These are phyloP conservation scores for Orientallactaga sibirica DNA, from an alignment of 2,797 vertebrate genomes.

Conservation along the genomic window DNA sequence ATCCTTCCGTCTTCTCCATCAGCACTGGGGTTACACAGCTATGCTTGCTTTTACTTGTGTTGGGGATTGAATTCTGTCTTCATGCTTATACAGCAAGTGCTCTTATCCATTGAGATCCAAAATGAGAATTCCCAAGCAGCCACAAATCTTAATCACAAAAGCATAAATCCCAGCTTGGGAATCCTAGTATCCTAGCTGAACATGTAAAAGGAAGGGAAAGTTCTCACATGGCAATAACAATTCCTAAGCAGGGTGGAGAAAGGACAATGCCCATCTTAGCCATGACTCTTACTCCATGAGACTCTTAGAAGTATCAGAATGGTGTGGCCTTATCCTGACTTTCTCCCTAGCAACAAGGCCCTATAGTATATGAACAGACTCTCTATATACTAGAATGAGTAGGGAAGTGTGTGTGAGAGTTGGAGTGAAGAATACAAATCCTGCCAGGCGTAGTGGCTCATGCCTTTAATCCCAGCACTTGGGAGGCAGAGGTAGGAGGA, in stretches of 20 bases:
- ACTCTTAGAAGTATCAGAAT: slow-evolving; percentile 41
- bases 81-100: no score
- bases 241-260: slow-evolving; percentile 18
- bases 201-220: neutral
- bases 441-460: no score
- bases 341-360: slow-evolving; percentile 50
- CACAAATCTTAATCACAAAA: slow-evolving; percentile 62
- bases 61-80: no score
- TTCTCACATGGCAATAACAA: neutral
- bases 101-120: neutral
- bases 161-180: slow-evolving; percentile 20
- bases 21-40: no score
- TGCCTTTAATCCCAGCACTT: no score
- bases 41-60: no score
- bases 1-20: no score
- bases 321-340: neutral
- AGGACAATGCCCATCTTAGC: neutral
- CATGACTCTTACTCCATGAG: neutral
- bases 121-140: neutral
- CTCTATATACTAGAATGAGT: slow-evolving; percentile 42
- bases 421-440: neutral
- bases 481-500: no score
- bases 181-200: slow-evolving; percentile 43
- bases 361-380: neutral
- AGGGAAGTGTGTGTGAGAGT: neutral